Evolutionary conservation across 1,140 invertebrate species (phyloP).

Genomic region (Scaptomyza pallida): DNA sequence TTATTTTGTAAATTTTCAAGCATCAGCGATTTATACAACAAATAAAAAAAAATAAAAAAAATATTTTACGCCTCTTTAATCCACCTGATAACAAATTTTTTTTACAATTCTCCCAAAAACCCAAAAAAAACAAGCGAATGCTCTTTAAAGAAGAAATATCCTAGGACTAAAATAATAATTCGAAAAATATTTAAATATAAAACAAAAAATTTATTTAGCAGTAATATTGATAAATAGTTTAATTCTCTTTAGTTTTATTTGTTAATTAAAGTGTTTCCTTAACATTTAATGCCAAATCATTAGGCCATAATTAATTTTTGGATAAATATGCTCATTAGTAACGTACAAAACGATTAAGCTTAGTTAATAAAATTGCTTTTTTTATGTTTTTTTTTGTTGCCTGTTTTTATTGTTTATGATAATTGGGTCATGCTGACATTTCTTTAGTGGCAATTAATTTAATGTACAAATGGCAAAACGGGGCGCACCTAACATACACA

Average conservation of each 20-base stretch:
- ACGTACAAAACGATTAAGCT: conserved; percentile 8
- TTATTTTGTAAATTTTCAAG: neutral
- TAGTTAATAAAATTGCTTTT: conserved; percentile 23
- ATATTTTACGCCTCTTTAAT: neutral
- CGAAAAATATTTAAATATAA: no score
- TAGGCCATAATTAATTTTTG: conserved; percentile 14
- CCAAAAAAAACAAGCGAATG: no score
- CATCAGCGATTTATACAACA: conserved; percentile 13
- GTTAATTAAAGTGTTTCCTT: neutral
- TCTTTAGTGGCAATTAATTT: conserved; percentile 49
- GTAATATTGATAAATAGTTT: no score
- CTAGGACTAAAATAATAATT: no score
- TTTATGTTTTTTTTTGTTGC: conserved; percentile 13
- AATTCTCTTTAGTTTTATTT: no score
- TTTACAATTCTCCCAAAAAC: neutral
- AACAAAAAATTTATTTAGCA: no score
- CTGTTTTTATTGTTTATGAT: conserved; percentile 18
- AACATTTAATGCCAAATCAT: conserved; percentile 4
- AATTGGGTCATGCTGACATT: conserved; percentile 66
- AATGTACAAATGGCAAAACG: conserved; percentile 38
- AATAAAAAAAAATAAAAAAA: neutral
- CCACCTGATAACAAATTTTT: conserved; percentile 1
- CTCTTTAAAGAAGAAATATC: no score
- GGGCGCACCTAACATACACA: conserved; percentile 4
- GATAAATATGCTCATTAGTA: conserved; percentile 37